Evolutionary conservation across 2,888 invertebrate species (phyloP), one percentile per base, ranked within the genome.

Genomic region (Drosophila meridiana): DNA sequence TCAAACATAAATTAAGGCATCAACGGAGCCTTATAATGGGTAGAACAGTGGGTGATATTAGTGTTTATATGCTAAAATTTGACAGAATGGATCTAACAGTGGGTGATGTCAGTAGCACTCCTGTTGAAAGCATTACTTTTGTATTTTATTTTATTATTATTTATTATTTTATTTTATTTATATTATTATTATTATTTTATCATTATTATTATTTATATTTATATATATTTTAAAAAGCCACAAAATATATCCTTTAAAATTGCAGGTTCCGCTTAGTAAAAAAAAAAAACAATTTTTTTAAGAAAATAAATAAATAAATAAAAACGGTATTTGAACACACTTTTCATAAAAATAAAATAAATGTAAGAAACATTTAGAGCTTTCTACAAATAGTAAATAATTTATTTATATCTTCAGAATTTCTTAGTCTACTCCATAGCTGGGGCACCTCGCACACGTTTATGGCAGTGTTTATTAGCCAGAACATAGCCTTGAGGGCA

Each of bases 381-480:
- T 38, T 42, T 42, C 3, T 0, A 42, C 28, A 47, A 47, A 47
- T 7, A 28, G 7, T 7, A 48, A 28, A 20, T 36, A 52, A 20
- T 34, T 34, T 36, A 52, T 52, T 36, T 52, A 34, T 34, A 11
- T 3, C 30, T 8, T 9, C 14, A 55, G 14, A 0, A 28, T 14
- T 9, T 4, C 6, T 26, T 32, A 32, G 7, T 38, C 28, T 69
- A 52, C 36, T 38, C 13, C 47, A 61, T 20, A 7, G 32, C 26
- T 34, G 52, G 2, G 5, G 63, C 68, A 2, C 7, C 34, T 69
- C 75, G 83, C 30, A 91, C 92, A 26, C 90, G 80, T 50, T 85
- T 91, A 36, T 91, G 91, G 11, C 91, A 92, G 57, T 84, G 91
- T 45, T 83, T 91, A 61, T 92, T 84, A n/a, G 83, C 90, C 78